A percentile compares a stretch with the other conserved stretches of the same genome.
Conservation (phyloP, 2,113 vertebrate species). For the Austrofundulus limnaeus region DNA sequence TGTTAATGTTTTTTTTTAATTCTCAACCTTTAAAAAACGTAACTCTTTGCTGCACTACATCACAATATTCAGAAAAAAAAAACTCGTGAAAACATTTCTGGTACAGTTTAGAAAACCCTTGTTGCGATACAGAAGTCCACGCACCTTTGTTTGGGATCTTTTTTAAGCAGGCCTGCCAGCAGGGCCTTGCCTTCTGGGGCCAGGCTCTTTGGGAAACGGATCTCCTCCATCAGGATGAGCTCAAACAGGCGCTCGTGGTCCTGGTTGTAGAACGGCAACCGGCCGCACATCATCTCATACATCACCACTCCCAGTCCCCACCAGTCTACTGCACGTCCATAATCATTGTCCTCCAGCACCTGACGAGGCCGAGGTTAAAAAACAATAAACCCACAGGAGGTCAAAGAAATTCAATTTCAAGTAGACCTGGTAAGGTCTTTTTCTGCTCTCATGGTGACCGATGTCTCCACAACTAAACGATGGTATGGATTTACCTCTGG, state of each 20-base stretch:
- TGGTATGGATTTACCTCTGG: slow-evolving; percentile 83
- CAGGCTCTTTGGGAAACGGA: slow-evolving; percentile 94
- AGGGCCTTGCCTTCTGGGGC: slow-evolving; percentile 90
- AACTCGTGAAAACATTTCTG: too few species aligned
- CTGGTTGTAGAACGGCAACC: slow-evolving; percentile 97
- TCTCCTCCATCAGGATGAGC: slow-evolving; percentile 97
- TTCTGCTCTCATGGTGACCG: too few species aligned
- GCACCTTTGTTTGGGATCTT: slow-evolving; percentile 92
- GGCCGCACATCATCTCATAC: slow-evolving; percentile 97
- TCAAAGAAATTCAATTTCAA: neutral
- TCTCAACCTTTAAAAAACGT: too few species aligned
- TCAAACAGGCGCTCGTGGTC: slow-evolving; percentile 98
- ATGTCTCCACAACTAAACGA: neutral
- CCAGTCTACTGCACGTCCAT: slow-evolving; percentile 96
- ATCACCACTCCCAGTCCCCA: slow-evolving; percentile 97
- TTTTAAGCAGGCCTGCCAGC: slow-evolving; percentile 91
- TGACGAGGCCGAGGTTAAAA: slow-evolving; percentile 39
- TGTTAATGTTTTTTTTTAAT: neutral
- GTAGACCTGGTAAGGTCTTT: too few species aligned
- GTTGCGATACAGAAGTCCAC: neutral
- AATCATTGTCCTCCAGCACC: slow-evolving; percentile 97
- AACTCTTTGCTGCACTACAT: too few species aligned
- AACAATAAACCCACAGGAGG: neutral
- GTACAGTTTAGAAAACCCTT: too few species aligned
- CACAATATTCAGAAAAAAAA: too few species aligned